Evolutionary conservation across 1,140 invertebrate species (phyloP).

Genomic region (Eupristina koningsbergeri): DNA sequence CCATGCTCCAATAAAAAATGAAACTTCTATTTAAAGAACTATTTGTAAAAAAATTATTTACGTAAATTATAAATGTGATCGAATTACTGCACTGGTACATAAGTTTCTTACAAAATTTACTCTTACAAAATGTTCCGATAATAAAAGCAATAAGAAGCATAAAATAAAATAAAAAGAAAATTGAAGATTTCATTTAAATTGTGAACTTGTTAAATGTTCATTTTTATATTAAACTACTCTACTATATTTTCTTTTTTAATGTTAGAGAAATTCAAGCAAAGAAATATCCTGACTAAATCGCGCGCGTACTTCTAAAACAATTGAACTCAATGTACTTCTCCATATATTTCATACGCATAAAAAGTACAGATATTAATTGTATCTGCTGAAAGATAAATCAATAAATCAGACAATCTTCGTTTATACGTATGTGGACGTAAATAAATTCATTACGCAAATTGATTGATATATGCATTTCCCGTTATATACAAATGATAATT

Average conservation of each 20-base stretch:
- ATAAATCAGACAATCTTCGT: slow-evolving; percentile 45
- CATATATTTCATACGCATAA: slow-evolving; percentile 34
- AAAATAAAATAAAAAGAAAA: background rate
- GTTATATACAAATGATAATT: slow-evolving; percentile 46
- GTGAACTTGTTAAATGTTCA: background rate
- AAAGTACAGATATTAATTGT: slow-evolving; percentile 43
- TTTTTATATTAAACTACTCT: slow-evolving; percentile 41
- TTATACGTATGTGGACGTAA: slow-evolving; percentile 48
- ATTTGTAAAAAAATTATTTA: slow-evolving; percentile 28
- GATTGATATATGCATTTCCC: slow-evolving; percentile 42
- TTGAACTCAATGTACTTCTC: slow-evolving; percentile 26
- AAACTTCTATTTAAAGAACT: slow-evolving; percentile 64
- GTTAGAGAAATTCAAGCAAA: slow-evolving; percentile 42
- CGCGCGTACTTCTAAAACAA: slow-evolving; percentile 25
- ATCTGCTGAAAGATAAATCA: slow-evolving; percentile 37
- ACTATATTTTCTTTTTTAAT: slow-evolving; percentile 3
- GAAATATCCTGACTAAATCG: slow-evolving; percentile 43
- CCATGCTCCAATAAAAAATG: slow-evolving; percentile 72
- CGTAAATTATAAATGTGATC: slow-evolving; percentile 32
- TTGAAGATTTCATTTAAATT: slow-evolving; percentile 16
- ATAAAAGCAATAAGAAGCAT: slow-evolving; percentile 25
- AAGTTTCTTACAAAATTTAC: slow-evolving; percentile 42
- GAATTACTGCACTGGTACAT: slow-evolving; percentile 40
- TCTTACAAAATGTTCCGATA: background rate
- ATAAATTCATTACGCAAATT: slow-evolving; percentile 45